Conservation (phyloP, 2,113 vertebrate species). For the Plotosus lineatus region DNA sequence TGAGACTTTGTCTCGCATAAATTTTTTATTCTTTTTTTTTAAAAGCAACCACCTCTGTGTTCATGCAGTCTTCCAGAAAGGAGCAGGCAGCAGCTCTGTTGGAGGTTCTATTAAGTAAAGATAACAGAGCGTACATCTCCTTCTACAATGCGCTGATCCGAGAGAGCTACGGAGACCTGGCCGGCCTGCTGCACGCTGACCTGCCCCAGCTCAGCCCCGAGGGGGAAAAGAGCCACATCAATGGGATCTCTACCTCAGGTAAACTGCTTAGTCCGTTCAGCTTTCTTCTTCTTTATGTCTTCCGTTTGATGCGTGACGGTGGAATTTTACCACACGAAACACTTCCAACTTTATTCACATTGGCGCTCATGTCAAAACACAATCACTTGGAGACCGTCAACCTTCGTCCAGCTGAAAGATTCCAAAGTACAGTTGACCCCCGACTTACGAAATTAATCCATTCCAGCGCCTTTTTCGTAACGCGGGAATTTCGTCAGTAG, state of each 20-base stretch:
- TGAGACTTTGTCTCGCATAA: neutral
- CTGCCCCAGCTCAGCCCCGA: conserved; percentile 71
- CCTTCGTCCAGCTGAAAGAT: too few relatives aligned
- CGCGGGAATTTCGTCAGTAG: too few relatives aligned
- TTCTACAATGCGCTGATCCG: conserved; percentile 92
- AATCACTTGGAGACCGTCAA: too few relatives aligned
- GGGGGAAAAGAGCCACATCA: conserved; percentile 67
- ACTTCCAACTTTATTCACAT: too few relatives aligned
- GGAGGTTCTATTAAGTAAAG: conserved; percentile 84
- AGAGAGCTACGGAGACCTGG: conserved; percentile 88
- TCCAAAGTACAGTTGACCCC: too few relatives aligned
- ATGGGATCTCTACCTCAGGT: conserved; percentile 79
- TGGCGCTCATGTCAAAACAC: too few relatives aligned
- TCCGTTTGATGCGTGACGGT: neutral
- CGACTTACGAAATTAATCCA: too few relatives aligned
- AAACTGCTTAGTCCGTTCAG: conserved; percentile 30
- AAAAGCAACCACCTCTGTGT: neutral
- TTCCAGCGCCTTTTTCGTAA: too few relatives aligned
- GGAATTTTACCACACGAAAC: too few relatives aligned
- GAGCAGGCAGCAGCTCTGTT: conserved; percentile 82
- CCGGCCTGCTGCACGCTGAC: conserved; percentile 75
- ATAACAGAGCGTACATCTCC: conserved; percentile 85
- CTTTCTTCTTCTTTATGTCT: neutral
- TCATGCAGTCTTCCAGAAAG: conserved; percentile 75
- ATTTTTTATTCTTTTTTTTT: too few relatives aligned